Evolutionary conservation across 2,888 invertebrate species (phyloP).

Genomic region (Helleia helle): DNA sequence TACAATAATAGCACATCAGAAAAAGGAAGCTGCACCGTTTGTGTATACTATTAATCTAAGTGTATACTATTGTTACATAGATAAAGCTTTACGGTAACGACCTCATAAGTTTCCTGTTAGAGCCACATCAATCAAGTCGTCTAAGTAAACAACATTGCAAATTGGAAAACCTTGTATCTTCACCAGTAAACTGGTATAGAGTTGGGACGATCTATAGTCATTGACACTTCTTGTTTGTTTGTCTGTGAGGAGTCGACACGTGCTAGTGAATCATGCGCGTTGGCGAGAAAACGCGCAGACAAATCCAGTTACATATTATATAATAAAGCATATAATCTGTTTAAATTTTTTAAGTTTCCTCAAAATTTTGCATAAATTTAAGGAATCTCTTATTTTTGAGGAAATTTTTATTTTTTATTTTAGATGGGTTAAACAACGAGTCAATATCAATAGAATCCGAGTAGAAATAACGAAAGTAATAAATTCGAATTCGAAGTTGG

Average conservation of each 20-base stretch:
- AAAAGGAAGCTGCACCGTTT: no score
- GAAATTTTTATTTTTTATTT: no score
- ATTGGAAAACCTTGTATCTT: constrained; percentile 6
- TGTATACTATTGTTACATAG: not conserved
- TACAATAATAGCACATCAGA: no score
- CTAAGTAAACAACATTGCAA: not conserved
- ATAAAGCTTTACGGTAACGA: not conserved
- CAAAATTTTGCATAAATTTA: no score
- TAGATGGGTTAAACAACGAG: no score
- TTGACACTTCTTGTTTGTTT: constrained; percentile 32
- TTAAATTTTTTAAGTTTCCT: no score
- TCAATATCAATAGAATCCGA: no score
- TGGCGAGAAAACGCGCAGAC: not conserved
- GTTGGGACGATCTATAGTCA: constrained; percentile 7
- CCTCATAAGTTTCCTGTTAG: constrained; percentile 1
- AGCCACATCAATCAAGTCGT: constrained; percentile 7
- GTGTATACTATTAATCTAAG: no score
- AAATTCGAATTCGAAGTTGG: no score
- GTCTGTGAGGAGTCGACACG: constrained; percentile 46
- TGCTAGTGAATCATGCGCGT: constrained; percentile 40
- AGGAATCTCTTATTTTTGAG: no score
- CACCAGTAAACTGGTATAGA: constrained; percentile 4
- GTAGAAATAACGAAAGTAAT: no score
- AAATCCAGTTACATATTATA: not conserved
- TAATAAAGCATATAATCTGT: no score